Evolutionary conservation across 2,113 vertebrate genomes (phyloP).

Genomic region (Paraplagusia blochii): DNA sequence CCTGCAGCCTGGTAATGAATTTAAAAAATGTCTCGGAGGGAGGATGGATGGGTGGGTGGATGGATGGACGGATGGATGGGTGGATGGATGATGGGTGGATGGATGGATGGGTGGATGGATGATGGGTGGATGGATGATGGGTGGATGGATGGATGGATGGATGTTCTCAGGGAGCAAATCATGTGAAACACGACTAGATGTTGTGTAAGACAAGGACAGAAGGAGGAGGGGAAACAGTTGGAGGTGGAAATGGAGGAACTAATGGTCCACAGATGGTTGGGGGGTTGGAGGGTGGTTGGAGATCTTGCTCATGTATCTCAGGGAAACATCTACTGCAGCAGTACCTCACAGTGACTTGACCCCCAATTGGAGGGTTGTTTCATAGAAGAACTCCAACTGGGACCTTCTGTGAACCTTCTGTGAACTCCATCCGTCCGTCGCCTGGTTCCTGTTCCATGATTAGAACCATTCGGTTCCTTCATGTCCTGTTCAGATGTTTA

Average conservation of each 20-base stretch:
- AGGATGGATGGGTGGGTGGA: no score
- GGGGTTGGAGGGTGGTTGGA: not conserved
- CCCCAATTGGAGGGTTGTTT: not conserved
- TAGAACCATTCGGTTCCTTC: no score
- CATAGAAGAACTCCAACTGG: not conserved
- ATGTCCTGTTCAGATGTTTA: no score
- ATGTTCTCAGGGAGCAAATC: no score
- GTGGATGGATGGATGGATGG: no score
- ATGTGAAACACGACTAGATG: not conserved
- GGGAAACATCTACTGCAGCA: constrained; percentile 29
- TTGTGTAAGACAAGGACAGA: not conserved
- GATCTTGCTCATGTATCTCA: constrained; percentile 24
- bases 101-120: no score
- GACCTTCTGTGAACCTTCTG: not conserved
- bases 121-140: no score
- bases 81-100: no score
- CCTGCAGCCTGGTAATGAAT: no score
- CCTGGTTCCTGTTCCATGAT: not conserved
- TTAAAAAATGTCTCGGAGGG: no score
- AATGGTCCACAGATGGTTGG: constrained; percentile 42
- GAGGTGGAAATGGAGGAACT: constrained; percentile 17
- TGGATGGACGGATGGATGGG: no score
- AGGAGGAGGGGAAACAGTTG: not conserved
- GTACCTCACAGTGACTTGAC: constrained; percentile 21
- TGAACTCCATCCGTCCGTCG: not conserved